These are phyloP conservation scores for Phyllostomus hastatus DNA, from an alignment of 2,113 vertebrate genomes.

Conservation along the genomic window DNA sequence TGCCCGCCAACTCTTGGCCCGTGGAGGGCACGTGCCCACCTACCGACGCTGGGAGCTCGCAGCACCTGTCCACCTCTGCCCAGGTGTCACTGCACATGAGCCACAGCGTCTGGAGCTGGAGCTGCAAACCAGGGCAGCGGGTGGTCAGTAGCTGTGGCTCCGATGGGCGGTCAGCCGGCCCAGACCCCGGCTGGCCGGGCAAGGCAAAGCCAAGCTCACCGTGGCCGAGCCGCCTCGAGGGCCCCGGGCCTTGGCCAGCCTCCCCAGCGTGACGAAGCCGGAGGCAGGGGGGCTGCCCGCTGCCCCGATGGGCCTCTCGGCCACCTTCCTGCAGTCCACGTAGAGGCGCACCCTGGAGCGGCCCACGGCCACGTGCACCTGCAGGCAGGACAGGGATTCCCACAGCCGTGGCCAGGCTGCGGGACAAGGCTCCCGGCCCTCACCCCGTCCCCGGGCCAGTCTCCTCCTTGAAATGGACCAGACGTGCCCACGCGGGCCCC, in stretches of 20 bases:
- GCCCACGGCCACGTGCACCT: constrained; percentile 92
- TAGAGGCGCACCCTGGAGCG: constrained; percentile 87
- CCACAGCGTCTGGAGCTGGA: constrained; percentile 94
- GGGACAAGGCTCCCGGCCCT: fast-evolving
- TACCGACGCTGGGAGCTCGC: constrained; percentile 91
- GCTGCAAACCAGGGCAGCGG: constrained; percentile 72
- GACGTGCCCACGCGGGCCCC: too few relatives aligned
- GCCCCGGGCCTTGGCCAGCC: constrained; percentile 87
- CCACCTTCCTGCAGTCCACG: constrained; percentile 90
- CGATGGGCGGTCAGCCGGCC: not conserved
- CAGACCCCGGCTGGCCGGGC: not conserved
- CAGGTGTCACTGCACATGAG: constrained; percentile 88
- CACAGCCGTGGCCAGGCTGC: not conserved
- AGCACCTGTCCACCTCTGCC: constrained; percentile 89
- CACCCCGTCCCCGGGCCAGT: not conserved
- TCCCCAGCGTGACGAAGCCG: constrained; percentile 92
- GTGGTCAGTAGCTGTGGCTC: fast-evolving
- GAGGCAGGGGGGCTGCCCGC: constrained; percentile 82
- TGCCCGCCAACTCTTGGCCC: not conserved
- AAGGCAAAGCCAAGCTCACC: constrained; percentile 67
- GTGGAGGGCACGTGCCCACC: not conserved
- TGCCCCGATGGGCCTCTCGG: constrained; percentile 83
- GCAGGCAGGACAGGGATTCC: not conserved
- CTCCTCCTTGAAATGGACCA: not conserved
- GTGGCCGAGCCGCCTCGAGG: constrained; percentile 89